Base-by-base conservation (phyloP, 1,140 invertebrate species). In the Pinna nobilis region DNA sequence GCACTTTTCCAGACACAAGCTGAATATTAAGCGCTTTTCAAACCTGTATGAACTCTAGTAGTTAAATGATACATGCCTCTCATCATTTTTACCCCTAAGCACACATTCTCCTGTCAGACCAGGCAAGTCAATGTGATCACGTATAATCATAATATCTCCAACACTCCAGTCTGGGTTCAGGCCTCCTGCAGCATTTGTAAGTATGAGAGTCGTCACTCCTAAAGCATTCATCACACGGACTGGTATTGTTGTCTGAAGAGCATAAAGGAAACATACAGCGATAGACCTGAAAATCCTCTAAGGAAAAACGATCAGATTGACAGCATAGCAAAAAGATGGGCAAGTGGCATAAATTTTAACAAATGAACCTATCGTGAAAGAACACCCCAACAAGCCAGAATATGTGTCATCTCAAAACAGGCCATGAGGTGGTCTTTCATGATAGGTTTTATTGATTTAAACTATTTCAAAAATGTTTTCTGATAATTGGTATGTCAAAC, bases 141-240 rank as follows among this genome's bases (percentile, higher is more conserved):
- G 96, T 55, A 99, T 94, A 30, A 99, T 90, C 96, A 99, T 98
- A 25, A 99, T 93, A 88, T 99, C 97, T 4, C 97, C 97, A 32
- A 95, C 93, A 80, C 94, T 94, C 87, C 92, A 98, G 5, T 91
- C 91, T 0, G 93, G 91, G 87, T 98, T 98, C 5, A 99, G 88
- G 66, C 96, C 96, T 13, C 97, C 97, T 2, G 97, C 96, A 1
- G 97, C 97, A 89, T 99, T 99, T 0, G 97, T 98, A 3, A 95
- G 93, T 51, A 99, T 93, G 35, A 99, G 85, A 67, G 94, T 93
- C 61, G 93, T 93, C 0, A 97, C 93, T 1, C 97, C 97, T 28
- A 98, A 89, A 7, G 97, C 90, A 88, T 97, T 97, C 95, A 99
- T 97, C 11, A 99, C 95, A 75, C 97, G 92, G 5, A 99, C 93